A percentile compares a stretch with the other conserved stretches of the same genome.
These are phyloP conservation scores for Stomatorhinus ivindoensis DNA, from an alignment of 2,113 vertebrate species.

Conservation along the genomic window DNA sequence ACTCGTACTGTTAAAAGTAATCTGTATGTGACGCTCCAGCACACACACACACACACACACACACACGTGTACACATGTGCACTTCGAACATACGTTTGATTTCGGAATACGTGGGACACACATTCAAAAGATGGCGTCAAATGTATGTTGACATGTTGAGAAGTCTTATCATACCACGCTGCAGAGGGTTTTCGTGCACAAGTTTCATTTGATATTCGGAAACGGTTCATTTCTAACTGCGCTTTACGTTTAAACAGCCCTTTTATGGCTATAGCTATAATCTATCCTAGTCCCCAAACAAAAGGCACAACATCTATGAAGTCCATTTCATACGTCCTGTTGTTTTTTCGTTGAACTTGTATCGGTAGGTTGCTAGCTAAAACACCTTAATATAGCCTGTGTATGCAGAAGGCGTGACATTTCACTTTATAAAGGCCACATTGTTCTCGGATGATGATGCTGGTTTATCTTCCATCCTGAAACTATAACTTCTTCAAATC, in stretches of 20 bases:
- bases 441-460: background rate
- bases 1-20: background rate
- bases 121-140: conserved; percentile 1
- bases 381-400: background rate
- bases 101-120: background rate
- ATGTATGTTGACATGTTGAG: background rate
- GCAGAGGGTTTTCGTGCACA: background rate
- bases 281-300: background rate
- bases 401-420: background rate
- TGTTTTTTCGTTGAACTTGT: background rate
- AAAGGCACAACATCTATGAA: background rate
- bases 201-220: background rate
- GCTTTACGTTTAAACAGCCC: background rate
- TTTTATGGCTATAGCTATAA: background rate
- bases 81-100: background rate
- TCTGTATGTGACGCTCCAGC: background rate
- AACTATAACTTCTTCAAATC: background rate
- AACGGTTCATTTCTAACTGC: background rate
- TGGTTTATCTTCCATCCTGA: background rate
- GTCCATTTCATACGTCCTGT: background rate
- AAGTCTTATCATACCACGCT: background rate
- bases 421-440: background rate
- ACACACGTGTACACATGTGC: background rate
- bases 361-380: background rate
- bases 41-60: background rate